Evolutionary conservation across 2,888 invertebrate genomes (phyloP).

Genomic region (Plebejus argus): DNA sequence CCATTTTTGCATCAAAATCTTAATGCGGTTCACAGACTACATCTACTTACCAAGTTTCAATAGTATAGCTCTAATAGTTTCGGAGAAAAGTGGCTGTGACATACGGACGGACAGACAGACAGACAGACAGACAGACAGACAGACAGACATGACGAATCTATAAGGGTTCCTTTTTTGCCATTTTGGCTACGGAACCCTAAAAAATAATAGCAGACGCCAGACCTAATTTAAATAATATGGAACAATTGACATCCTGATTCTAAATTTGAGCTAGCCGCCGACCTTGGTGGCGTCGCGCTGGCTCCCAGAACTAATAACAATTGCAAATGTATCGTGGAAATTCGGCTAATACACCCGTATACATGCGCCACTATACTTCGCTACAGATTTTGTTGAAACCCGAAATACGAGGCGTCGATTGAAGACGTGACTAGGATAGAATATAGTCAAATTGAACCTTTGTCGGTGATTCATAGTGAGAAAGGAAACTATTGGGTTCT

Average conservation of each 20-base stretch:
- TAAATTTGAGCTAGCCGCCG: not conserved
- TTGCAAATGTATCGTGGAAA: slow-evolving; percentile 58
- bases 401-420: slow-evolving; percentile 69
- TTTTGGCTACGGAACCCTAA: too few relatives aligned
- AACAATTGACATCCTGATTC: slow-evolving; percentile 20
- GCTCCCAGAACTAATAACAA: slow-evolving; percentile 69
- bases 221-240: slow-evolving; percentile 5
- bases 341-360: slow-evolving; percentile 48
- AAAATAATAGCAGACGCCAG: too few relatives aligned
- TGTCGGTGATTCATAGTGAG: slow-evolving; percentile 40
- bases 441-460: slow-evolving; percentile 53
- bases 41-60: too few relatives aligned
- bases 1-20: too few relatives aligned
- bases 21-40: too few relatives aligned
- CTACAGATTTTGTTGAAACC: slow-evolving; percentile 63
- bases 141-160: too few relatives aligned
- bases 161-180: too few relatives aligned
- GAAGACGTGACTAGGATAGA: slow-evolving; percentile 60
- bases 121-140: too few relatives aligned
- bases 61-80: too few relatives aligned
- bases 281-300: slow-evolving; percentile 50
- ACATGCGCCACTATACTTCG: slow-evolving; percentile 54
- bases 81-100: too few relatives aligned
- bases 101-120: too few relatives aligned
- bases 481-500: too few relatives aligned